Evolutionary conservation across 2,113 vertebrate species (phyloP).

Genomic region (Leucoraja erinaceus): DNA sequence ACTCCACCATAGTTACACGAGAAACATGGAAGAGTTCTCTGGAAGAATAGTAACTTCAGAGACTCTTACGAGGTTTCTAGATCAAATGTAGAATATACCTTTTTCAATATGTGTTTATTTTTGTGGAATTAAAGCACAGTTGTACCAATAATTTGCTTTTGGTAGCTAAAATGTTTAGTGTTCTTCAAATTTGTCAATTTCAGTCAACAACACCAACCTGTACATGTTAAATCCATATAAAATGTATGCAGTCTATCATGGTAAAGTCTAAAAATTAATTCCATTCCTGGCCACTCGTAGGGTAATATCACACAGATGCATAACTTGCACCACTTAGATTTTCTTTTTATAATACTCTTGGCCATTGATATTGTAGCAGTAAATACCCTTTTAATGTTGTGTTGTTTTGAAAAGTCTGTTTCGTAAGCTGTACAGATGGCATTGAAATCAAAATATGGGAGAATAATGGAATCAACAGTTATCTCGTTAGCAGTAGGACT

Average conservation of each 20-base stretch:
- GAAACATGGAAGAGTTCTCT: background rate
- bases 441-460: constrained; percentile 69
- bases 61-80: background rate
- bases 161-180: background rate
- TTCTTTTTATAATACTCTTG: background rate
- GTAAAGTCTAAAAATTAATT: background rate
- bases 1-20: background rate
- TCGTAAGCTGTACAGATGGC: constrained; percentile 71
- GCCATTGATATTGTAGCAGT: background rate
- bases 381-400: constrained; percentile 24
- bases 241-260: background rate
- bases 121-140: background rate
- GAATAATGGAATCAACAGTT: constrained; percentile 69
- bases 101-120: background rate
- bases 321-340: background rate
- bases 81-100: background rate
- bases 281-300: background rate
- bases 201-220: background rate
- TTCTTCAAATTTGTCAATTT: background rate
- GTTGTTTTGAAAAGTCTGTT: constrained; percentile 76
- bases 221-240: background rate
- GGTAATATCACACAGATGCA: background rate
- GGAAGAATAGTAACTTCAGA: background rate
- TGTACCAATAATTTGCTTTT: background rate
- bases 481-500: constrained; percentile 76